These are phyloP conservation scores for Boloria selene DNA, from an alignment of 2,888 invertebrate species.

Conservation along the genomic window DNA sequence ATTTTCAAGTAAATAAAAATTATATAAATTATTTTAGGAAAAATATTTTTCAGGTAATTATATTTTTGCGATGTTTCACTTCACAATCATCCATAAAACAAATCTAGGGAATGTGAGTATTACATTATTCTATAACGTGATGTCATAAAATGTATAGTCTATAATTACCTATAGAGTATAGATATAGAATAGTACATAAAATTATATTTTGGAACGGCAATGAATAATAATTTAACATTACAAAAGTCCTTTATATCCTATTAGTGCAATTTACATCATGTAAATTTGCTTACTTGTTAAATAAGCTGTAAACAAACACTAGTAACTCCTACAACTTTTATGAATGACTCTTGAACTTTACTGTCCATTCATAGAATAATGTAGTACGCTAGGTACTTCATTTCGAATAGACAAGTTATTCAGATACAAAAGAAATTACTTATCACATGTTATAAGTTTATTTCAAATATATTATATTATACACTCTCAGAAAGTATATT, in stretches of 20 bases:
- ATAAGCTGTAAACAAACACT: slow-evolving; percentile 45
- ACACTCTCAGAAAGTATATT: too few species aligned
- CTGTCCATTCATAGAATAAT: slow-evolving; percentile 34
- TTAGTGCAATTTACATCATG: slow-evolving; percentile 50
- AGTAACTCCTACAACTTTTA: slow-evolving; percentile 48
- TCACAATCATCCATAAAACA: too few species aligned
- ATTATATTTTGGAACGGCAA: too few species aligned
- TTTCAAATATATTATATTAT: not conserved
- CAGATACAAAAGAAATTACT: not conserved
- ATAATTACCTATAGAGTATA: too few species aligned
- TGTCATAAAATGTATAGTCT: too few species aligned
- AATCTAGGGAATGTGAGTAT: too few species aligned
- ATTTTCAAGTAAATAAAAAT: too few species aligned
- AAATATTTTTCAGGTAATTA: too few species aligned
- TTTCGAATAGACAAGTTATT: not conserved
- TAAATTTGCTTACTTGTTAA: slow-evolving; percentile 45
- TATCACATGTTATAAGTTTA: slow-evolving; percentile 1
- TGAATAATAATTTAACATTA: slow-evolving; percentile 19
- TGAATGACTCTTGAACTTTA: slow-evolving; percentile 37
- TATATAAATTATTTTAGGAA: too few species aligned
- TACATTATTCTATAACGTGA: too few species aligned
- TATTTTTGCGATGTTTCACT: too few species aligned
- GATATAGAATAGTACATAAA: too few species aligned
- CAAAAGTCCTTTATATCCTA: slow-evolving; percentile 48
- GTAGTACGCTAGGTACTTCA: not conserved